Evolutionary conservation across 2,888 invertebrate genomes (phyloP).

Genomic region (Amphipoea lucens): DNA sequence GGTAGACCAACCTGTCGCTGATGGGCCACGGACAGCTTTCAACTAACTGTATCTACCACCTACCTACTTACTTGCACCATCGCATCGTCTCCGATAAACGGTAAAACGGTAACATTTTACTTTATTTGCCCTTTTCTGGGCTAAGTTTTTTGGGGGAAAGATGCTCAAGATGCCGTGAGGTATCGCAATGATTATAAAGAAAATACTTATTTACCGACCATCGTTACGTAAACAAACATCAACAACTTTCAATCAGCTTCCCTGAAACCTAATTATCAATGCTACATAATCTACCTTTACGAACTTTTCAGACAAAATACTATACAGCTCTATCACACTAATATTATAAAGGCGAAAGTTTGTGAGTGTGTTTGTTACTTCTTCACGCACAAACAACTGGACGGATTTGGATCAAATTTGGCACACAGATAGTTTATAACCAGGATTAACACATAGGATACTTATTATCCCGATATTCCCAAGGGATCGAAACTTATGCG

Average conservation of each 20-base stretch:
- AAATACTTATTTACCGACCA: neutral
- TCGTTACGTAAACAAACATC: neutral
- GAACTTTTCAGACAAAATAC: neutral
- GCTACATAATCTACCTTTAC: neutral
- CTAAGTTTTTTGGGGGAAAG: slow-evolving; percentile 34
- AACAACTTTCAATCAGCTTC: neutral
- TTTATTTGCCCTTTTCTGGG: slow-evolving; percentile 73
- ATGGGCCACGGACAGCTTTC: slow-evolving; percentile 73
- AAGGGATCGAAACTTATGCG: no score
- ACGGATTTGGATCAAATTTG: no score
- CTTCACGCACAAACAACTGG: no score
- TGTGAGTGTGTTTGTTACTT: no score
- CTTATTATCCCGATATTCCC: no score
- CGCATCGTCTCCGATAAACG: slow-evolving; percentile 69
- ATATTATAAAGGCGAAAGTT: no score
- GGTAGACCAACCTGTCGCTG: slow-evolving; percentile 69
- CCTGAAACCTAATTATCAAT: neutral
- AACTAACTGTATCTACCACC: slow-evolving; percentile 75
- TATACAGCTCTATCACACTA: neutral
- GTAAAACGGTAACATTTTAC: slow-evolving; percentile 66
- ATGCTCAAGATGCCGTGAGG: neutral
- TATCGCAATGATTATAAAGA: neutral
- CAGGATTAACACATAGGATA: no score
- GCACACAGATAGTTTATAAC: no score
- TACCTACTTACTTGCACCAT: slow-evolving; percentile 72